Conservation (phyloP, 2,113 vertebrate genomes). For the Alectura lathami region DNA sequence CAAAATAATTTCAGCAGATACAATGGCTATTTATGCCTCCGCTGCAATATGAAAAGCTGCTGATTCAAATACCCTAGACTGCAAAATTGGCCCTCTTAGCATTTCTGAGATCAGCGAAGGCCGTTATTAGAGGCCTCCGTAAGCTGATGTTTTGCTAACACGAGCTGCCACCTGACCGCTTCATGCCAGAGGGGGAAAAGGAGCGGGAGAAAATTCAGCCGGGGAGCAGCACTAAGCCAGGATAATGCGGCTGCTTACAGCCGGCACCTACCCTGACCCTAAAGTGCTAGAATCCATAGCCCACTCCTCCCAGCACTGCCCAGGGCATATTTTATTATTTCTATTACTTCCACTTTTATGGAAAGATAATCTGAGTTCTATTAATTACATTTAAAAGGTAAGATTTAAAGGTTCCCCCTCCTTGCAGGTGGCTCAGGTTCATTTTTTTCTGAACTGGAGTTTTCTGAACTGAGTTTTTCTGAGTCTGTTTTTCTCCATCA, state of each 20-base stretch:
- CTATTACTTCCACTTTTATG: neutral
- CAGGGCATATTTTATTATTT: neutral
- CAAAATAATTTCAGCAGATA: constrained; percentile 58
- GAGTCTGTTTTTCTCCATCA: neutral
- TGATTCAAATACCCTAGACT: constrained; percentile 49
- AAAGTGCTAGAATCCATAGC: neutral
- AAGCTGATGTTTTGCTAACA: constrained; percentile 8
- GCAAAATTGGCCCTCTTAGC: constrained; percentile 27
- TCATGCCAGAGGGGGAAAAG: neutral
- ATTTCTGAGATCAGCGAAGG: constrained; percentile 33
- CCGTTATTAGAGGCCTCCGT: constrained; percentile 41
- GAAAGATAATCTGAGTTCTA: neutral
- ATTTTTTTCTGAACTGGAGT: no score
- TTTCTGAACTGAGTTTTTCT: no score
- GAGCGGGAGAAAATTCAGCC: neutral
- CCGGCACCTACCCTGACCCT: neutral
- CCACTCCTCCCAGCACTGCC: neutral
- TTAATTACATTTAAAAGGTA: neutral
- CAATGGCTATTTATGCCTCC: constrained; percentile 47
- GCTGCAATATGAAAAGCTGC: constrained; percentile 35
- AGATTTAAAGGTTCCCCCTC: neutral
- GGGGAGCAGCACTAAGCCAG: neutral
- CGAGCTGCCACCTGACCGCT: neutral
- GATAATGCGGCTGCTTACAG: neutral
- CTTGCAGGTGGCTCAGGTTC: neutral